Conservation (phyloP, 1,140 invertebrate species). For the Caenorhabditis inopinata region DNA sequence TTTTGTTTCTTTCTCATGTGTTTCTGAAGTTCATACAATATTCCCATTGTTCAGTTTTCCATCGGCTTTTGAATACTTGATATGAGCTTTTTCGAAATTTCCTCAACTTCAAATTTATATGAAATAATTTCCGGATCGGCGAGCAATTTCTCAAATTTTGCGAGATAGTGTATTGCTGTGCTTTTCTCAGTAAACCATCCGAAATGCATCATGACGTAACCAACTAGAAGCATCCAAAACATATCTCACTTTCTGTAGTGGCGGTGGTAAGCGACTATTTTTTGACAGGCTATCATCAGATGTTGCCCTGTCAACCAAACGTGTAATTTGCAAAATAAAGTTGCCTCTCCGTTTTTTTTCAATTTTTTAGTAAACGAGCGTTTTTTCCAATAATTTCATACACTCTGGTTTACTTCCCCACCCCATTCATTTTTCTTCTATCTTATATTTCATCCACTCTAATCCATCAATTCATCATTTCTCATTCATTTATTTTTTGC, state of each 20-base stretch:
- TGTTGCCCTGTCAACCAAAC: conserved; percentile 15
- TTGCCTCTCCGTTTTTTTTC: not conserved
- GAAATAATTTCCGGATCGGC: conserved; percentile 5
- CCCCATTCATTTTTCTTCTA: not conserved
- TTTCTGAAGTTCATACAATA: too few species aligned
- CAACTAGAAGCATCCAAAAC: too few species aligned
- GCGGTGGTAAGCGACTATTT: too few species aligned
- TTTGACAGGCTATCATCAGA: conserved; percentile 24
- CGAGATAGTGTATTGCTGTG: not conserved
- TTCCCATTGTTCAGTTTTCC: too few species aligned
- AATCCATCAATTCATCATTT: conserved; percentile 19
- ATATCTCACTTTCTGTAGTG: too few species aligned
- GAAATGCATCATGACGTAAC: too few species aligned
- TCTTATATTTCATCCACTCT: not conserved
- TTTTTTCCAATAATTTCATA: too few species aligned
- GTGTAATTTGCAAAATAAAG: not conserved
- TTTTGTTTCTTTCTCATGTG: too few species aligned
- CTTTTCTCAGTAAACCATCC: conserved; percentile 1
- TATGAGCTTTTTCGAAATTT: too few species aligned
- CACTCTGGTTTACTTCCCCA: not conserved
- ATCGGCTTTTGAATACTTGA: too few species aligned
- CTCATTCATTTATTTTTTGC: not conserved
- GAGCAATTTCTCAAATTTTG: not conserved
- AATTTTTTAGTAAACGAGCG: too few species aligned
- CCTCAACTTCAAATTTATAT: not conserved